These are phyloP conservation scores for Hesperia comma DNA, from an alignment of 2,888 invertebrate genomes.

Conservation along the genomic window DNA sequence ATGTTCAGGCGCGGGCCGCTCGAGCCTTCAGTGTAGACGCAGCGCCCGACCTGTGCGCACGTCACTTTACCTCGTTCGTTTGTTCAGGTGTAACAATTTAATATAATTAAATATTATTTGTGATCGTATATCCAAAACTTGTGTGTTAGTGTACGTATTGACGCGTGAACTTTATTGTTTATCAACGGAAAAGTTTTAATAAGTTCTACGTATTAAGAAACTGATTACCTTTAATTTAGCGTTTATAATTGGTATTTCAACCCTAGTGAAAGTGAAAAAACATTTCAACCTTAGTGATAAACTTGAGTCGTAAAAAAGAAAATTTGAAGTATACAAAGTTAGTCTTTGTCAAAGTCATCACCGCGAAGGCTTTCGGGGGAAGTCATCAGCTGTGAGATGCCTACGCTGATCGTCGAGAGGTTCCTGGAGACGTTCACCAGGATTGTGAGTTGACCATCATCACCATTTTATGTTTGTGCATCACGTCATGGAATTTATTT, in stretches of 20 bases:
- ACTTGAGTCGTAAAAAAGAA: no score
- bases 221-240: no score
- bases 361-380: background rate
- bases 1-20: background rate
- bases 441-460: conserved; percentile 55
- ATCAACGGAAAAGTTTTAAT: no score
- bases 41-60: background rate
- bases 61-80: background rate
- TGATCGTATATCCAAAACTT: background rate
- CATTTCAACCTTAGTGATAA: no score
- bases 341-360: no score
- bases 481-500: no score
- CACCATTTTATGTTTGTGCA: background rate
- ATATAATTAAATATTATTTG: background rate
- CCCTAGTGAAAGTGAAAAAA: no score
- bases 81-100: background rate
- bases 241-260: no score
- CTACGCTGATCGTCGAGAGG: conserved; percentile 63
- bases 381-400: conserved; percentile 50
- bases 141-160: no score
- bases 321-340: no score
- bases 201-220: no score
- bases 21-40: background rate
- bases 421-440: conserved; percentile 57
- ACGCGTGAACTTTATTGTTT: no score